These are phyloP conservation scores for Julus scanicus DNA, from an alignment of 2,888 invertebrate species.

Conservation along the genomic window DNA sequence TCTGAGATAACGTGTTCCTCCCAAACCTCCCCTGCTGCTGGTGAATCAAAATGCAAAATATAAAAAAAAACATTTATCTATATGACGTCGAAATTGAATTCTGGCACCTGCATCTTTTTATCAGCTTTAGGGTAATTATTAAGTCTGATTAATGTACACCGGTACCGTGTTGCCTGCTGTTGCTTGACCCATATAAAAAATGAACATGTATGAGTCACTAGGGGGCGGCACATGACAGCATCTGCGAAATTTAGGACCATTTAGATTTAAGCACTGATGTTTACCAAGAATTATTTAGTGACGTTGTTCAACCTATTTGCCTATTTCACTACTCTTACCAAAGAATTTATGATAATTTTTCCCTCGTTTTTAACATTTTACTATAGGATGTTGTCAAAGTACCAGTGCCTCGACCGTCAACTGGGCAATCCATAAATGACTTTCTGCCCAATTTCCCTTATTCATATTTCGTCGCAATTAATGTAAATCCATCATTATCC, in stretches of 20 bases:
- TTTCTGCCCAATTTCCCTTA: no score
- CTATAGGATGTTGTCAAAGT: no score
- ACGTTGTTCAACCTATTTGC: no score
- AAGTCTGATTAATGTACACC: conserved; percentile 1
- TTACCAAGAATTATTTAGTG: no score
- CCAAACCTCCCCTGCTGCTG: neutral
- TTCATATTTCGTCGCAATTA: no score
- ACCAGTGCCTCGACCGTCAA: no score
- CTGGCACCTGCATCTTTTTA: neutral
- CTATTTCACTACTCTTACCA: no score
- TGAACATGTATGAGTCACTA: neutral
- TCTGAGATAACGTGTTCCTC: neutral
- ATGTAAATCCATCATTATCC: no score
- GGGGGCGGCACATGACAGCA: neutral
- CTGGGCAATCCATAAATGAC: no score
- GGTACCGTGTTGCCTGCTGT: neutral
- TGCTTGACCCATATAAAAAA: neutral
- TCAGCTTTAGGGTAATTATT: conserved; percentile 15
- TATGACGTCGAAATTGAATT: neutral
- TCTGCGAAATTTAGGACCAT: neutral
- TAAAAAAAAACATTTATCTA: neutral
- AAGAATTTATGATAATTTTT: no score
- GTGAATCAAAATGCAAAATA: neutral
- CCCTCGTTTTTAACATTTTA: no score
- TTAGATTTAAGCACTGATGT: no score